These are phyloP conservation scores for Perdita meconis DNA, from an alignment of 2,888 invertebrate species.

Conservation along the genomic window DNA sequence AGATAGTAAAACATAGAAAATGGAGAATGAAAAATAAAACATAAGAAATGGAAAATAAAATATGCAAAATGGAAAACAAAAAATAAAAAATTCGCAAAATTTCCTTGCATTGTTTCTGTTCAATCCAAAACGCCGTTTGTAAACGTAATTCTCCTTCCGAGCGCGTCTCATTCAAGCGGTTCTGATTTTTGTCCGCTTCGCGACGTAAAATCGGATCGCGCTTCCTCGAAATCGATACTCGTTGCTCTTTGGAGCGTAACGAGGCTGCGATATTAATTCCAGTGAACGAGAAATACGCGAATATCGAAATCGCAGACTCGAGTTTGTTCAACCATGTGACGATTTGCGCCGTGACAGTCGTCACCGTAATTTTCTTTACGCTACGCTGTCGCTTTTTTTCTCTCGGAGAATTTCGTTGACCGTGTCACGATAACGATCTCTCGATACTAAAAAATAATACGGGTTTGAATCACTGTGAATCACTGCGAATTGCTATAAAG, in stretches of 20 bases:
- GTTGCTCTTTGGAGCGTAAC: constrained; percentile 49
- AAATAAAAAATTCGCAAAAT: no score
- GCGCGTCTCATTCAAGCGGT: constrained; percentile 32
- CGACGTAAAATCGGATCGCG: constrained; percentile 44
- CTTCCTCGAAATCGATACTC: constrained; percentile 64
- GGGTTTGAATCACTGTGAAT: constrained; percentile 30
- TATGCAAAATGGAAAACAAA: no score
- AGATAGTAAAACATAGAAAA: no score
- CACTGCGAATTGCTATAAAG: no score
- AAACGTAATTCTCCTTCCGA: constrained; percentile 33
- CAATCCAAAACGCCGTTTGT: constrained; percentile 31
- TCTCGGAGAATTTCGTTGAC: not conserved
- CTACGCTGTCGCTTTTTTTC: not conserved
- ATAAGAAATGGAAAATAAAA: no score
- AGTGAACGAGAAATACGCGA: constrained; percentile 13
- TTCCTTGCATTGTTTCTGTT: constrained; percentile 23
- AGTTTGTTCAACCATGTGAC: constrained; percentile 5
- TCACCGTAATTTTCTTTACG: constrained; percentile 9
- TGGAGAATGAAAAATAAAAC: no score
- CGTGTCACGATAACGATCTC: not conserved
- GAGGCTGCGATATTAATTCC: constrained; percentile 69
- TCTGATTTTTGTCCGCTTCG: constrained; percentile 27
- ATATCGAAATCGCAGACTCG: constrained; percentile 5
- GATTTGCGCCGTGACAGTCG: not conserved
- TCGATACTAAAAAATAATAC: constrained; percentile 9